Base-by-base conservation (phyloP, 2,113 vertebrate genomes). In the Poeciliopsis turrubarensis region DNA sequence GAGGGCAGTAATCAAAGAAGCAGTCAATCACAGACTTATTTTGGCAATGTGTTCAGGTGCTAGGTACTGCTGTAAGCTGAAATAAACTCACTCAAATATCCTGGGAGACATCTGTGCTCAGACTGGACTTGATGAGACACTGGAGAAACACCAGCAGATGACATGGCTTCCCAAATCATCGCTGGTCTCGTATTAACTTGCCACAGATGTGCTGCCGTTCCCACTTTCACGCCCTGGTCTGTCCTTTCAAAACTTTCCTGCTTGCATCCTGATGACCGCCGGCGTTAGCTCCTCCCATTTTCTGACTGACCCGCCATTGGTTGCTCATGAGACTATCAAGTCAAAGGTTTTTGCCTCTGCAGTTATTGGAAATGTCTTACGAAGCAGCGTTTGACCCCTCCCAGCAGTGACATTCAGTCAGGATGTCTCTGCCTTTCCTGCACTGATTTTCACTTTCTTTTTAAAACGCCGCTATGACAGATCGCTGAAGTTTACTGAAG, bases 401-500 rank as follows among this genome's bases (percentile, higher is more conserved):
- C 73, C 62, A 30, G 34, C 19, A 2, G 0, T 9, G 6, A 47
- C 80, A 34, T 57, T 8, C 26, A 22, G 41, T 68, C 26, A 1
- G 61, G 74, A 63, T 39, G 12, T 65, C 67, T 64, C 14, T 44
- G 84, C 79, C 51, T 75, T 60, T 60, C 39, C 12, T 26, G 30
- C 26, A 3, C 64, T 15, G 47, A 82, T 75, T 86, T 81, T 60
- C 39, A 62, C 25, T 1, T 65, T 79, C 70, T 75, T 81, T 74
- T 81, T 72, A 62, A 30, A 61, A 37, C n/a, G 37, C 3, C 25
- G 39, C 60, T 61, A 22, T 70, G 34, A 44, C 25, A 15, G 3
- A 65, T 57, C 60, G 54, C 65, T n/a, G n/a, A 84, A 86, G 63
- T 84, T 89, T 57, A 51, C 47, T 4, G 1, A 41, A 61, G 68